A percentile compares a stretch with the other conserved stretches of the same genome.
Conservation (phyloP, 2,113 vertebrate genomes). For the Siphamia tubifer region DNA sequence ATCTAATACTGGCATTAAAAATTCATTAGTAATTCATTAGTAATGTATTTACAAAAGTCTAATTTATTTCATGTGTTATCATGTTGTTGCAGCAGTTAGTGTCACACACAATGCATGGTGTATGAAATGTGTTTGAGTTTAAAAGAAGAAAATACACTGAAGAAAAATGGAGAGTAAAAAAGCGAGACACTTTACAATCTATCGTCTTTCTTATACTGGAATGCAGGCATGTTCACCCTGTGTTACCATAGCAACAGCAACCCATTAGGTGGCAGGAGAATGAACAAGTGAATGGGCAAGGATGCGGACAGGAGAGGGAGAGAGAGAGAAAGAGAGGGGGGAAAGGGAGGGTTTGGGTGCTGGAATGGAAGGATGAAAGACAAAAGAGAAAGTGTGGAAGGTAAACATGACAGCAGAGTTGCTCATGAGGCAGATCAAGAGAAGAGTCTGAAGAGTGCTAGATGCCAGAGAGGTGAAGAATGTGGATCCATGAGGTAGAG, state of each 20-base stretch:
- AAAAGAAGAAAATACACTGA: not conserved
- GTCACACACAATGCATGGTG: not conserved
- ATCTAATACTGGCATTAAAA: not conserved
- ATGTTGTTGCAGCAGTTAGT: not conserved
- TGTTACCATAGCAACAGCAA: slow-evolving; percentile 69
- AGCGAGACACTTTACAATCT: slow-evolving; percentile 21
- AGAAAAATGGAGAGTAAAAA: not conserved
- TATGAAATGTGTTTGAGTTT: not conserved
- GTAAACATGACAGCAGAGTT: not conserved
- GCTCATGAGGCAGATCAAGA: not conserved
- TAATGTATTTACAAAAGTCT: not conserved
- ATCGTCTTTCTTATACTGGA: slow-evolving; percentile 34
- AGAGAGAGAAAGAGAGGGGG: not conserved
- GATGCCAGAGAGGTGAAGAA: not conserved
- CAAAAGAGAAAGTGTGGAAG: not conserved
- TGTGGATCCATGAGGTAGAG: not conserved
- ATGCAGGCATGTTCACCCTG: slow-evolving; percentile 29
- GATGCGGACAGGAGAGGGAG: too few species aligned
- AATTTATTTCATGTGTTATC: not conserved
- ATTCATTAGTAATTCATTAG: slow-evolving; percentile 1
- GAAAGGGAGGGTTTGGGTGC: too few species aligned
- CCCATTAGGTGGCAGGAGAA: slow-evolving; percentile 59
- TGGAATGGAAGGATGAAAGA: slow-evolving; percentile 21
- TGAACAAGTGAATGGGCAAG: slow-evolving; percentile 38
- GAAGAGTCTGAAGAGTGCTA: not conserved